phyloP scores from a whole-genome alignment of 2,113 vertebrate species.

The Xyrauchen texanus region DNA sequence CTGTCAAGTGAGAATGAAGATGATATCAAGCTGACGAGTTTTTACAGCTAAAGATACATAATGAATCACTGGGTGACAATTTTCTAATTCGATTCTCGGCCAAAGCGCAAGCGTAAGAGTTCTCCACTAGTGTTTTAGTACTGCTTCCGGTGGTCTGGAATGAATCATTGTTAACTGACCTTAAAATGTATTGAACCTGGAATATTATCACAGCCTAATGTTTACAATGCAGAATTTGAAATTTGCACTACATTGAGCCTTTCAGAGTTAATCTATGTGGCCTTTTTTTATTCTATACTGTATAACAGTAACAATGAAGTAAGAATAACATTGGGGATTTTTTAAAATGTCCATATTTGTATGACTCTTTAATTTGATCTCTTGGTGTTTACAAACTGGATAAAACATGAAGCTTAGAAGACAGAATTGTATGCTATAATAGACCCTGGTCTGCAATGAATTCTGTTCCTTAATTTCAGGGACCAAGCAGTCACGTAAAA shows the following conservation, averaged over 20 bases:
- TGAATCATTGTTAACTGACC: no score
- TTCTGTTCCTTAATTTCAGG: slow-evolving; percentile 30
- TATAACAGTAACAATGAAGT: neutral
- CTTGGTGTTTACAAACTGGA: neutral
- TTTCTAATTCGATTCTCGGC: no score
- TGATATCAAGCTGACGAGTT: no score
- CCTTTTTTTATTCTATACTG: neutral
- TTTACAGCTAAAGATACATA: no score
- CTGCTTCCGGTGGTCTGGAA: no score
- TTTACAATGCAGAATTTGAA: neutral
- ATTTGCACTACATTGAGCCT: neutral
- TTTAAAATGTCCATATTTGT: no score
- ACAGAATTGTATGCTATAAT: neutral
- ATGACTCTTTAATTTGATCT: neutral
- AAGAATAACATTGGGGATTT: no score
- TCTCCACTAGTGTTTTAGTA: no score
- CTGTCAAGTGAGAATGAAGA: no score
- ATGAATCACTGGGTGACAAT: no score
- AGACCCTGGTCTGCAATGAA: slow-evolving; percentile 25
- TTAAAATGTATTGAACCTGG: no score
- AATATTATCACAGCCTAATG: neutral
- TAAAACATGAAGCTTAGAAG: neutral
- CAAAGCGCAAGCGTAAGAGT: no score
- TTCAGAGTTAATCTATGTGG: neutral
- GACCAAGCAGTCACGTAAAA: slow-evolving; percentile 8